Percentiles rank a stretch among this genome's conserved stretches.
These are phyloP conservation scores for Heliothis virescens DNA, from an alignment of 1,140 invertebrate genomes.

Conservation along the genomic window DNA sequence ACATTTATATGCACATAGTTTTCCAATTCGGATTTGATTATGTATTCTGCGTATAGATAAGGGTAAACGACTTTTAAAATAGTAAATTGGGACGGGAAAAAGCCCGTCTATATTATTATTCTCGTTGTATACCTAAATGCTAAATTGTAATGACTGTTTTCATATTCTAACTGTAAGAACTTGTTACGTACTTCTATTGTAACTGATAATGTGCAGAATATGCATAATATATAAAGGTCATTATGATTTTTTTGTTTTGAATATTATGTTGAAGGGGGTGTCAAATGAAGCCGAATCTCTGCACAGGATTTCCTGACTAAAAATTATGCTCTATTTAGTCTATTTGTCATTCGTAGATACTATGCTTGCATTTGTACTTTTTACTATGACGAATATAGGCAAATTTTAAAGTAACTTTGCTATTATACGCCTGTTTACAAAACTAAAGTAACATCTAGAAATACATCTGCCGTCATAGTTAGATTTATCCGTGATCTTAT, in stretches of 20 bases:
- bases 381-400: neutral
- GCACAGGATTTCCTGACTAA: constrained; percentile 19
- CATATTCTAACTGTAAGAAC: constrained; percentile 40
- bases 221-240: neutral
- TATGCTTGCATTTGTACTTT: constrained; percentile 28
- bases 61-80: constrained; percentile 27
- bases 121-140: constrained; percentile 26
- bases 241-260: neutral
- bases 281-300: constrained; percentile 7
- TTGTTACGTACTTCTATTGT: constrained; percentile 47
- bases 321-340: constrained; percentile 30
- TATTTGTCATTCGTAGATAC: constrained; percentile 32
- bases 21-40: constrained; percentile 16
- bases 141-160: constrained; percentile 38
- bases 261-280: constrained; percentile 15
- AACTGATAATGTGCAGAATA: constrained; percentile 29
- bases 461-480: constrained; percentile 23
- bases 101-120: neutral
- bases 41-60: constrained; percentile 6
- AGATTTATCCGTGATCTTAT: constrained; percentile 8
- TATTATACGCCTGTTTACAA: constrained; percentile 8
- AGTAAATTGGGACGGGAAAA: neutral
- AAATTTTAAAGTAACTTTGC: neutral
- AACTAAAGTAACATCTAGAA: constrained; percentile 30
- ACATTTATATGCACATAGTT: constrained; percentile 35